Evolutionary conservation across 2,888 invertebrate species (phyloP).

Genomic region (Nemapogon koenigi): DNA sequence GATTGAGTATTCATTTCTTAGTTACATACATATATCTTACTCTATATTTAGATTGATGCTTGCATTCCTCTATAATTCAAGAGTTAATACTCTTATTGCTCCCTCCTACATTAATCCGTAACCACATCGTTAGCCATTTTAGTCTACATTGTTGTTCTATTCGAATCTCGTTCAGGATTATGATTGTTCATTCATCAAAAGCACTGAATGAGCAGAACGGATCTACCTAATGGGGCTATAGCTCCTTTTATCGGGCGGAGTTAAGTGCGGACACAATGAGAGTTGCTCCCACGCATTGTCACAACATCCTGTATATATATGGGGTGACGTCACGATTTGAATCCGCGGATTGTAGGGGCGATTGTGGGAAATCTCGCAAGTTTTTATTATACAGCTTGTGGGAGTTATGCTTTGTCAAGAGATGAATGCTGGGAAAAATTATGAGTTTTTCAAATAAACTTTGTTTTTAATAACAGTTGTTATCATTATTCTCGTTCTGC

Average conservation of each 20-base stretch:
- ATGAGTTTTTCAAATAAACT: slow-evolving; percentile 1
- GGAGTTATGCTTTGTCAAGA: slow-evolving; percentile 51
- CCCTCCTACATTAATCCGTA: background rate
- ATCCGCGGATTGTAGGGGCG: slow-evolving; percentile 42
- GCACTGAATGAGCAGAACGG: slow-evolving; percentile 60
- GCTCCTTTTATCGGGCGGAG: slow-evolving; percentile 56
- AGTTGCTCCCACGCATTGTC: slow-evolving; percentile 59
- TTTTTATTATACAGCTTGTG: slow-evolving; percentile 58
- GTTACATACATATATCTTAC: no score
- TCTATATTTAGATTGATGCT: no score
- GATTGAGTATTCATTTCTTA: no score
- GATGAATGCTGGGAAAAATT: slow-evolving; percentile 7
- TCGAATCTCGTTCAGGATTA: slow-evolving; percentile 43
- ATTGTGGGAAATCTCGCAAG: slow-evolving; percentile 57
- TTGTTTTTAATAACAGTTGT: background rate
- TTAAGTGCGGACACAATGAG: slow-evolving; percentile 58
- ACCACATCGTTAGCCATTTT: slow-evolving; percentile 4
- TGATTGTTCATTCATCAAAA: slow-evolving; percentile 54
- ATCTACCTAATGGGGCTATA: slow-evolving; percentile 56
- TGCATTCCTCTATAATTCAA: no score
- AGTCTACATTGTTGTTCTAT: slow-evolving; percentile 2
- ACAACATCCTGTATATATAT: slow-evolving; percentile 46
- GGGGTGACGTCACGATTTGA: slow-evolving; percentile 41
- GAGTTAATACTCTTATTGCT: no score
- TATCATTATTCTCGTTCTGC: no score